Conservation (phyloP, 2,888 invertebrate genomes). For the Cheilosia scutellata region DNA sequence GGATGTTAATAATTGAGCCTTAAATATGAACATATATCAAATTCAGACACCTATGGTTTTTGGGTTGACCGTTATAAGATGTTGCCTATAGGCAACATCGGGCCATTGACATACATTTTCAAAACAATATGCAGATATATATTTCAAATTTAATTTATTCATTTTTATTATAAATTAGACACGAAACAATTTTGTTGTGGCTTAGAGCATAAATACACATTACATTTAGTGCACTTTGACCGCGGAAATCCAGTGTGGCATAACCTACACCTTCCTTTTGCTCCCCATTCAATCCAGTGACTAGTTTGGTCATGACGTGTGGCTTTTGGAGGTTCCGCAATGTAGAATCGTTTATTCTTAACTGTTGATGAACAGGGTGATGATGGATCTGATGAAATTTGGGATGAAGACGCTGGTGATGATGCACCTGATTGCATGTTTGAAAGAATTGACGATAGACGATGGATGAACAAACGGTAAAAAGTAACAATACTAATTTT, state of each 20-base stretch:
- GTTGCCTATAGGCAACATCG: conserved; percentile 25
- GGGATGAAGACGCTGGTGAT: conserved; percentile 5
- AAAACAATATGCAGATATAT: conserved; percentile 12
- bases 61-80: conserved; percentile 20
- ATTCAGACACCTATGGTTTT: conserved; percentile 24
- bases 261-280: conserved; percentile 63
- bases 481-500: too few species aligned
- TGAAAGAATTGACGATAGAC: conserved; percentile 33
- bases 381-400: conserved; percentile 1
- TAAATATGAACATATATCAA: too few species aligned
- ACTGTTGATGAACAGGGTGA: conserved; percentile 10
- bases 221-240: conserved; percentile 57
- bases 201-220: conserved; percentile 59
- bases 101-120: conserved; percentile 14
- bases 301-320: conserved; percentile 48
- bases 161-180: conserved; percentile 45
- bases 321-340: conserved; percentile 52
- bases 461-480: too few species aligned
- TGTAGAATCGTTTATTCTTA: conserved; percentile 42
- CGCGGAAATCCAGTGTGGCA: conserved; percentile 46
- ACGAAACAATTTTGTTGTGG: conserved; percentile 68
- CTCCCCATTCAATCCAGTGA: conserved; percentile 69
- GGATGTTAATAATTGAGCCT: too few species aligned
- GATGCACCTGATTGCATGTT: conserved; percentile 28
- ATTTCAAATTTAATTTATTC: conserved; percentile 4